Percentiles rank a stretch among this genome's conserved stretches.
These are phyloP conservation scores for Chrysina gloriosa DNA, from an alignment of 2,888 invertebrate species.

Conservation along the genomic window DNA sequence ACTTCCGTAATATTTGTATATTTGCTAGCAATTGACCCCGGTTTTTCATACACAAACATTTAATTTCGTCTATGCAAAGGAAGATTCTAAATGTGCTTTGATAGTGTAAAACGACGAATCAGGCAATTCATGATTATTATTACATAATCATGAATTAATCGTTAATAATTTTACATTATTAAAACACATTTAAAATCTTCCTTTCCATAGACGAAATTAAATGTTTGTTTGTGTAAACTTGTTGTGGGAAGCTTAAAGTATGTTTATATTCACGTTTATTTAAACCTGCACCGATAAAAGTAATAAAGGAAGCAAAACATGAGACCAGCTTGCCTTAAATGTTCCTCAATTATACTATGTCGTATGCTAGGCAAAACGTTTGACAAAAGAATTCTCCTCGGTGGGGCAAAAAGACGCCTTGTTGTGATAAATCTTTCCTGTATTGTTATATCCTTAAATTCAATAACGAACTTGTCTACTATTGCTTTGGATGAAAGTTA, in stretches of 20 bases:
- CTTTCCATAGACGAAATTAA: conserved; percentile 11
- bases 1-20: not conserved
- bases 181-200: conserved; percentile 11
- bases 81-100: conserved; percentile 10
- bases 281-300: conserved; percentile 7
- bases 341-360: not conserved
- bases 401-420: not conserved
- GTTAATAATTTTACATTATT: not conserved
- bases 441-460: not conserved
- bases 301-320: not conserved
- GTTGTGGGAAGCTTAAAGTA: conserved; percentile 1
- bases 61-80: conserved; percentile 10
- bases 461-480: not conserved
- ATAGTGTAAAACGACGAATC: not conserved
- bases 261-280: conserved; percentile 14
- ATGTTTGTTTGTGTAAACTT: not conserved
- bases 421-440: conserved; percentile 4
- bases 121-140: not conserved
- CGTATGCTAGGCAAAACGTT: conserved; percentile 4
- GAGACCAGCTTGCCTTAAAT: not conserved
- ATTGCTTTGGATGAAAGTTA: conserved; percentile 8
- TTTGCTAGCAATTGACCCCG: not conserved
- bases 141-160: not conserved
- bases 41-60: conserved; percentile 8
- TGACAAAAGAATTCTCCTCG: not conserved